Conservation (phyloP, 2,113 vertebrate species). For the Merops nubicus region DNA sequence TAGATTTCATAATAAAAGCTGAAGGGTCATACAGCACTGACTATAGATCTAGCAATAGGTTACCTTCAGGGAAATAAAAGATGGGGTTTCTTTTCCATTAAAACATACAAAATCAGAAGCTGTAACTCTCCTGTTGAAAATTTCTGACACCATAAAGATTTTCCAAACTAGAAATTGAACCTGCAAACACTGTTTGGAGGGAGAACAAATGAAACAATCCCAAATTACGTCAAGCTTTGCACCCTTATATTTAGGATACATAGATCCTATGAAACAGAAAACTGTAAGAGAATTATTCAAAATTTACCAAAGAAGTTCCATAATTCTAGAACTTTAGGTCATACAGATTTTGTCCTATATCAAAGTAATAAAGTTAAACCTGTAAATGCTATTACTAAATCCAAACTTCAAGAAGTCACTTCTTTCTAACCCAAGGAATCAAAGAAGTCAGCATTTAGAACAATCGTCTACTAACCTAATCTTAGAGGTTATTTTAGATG, state of each 20-base stretch:
- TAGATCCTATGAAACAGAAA: background rate
- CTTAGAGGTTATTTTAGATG: background rate
- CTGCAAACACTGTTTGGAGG: background rate
- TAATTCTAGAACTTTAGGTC: background rate
- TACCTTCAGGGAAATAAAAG: background rate
- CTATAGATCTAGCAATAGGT: background rate
- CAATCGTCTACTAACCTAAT: accelerated
- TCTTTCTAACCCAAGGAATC: background rate
- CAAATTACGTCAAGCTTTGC: background rate
- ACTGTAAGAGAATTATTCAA: background rate
- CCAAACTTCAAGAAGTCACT: background rate
- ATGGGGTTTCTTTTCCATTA: background rate
- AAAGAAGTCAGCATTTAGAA: background rate
- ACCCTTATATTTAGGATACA: background rate
- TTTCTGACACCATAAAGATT: conserved; percentile 18
- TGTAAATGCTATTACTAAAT: background rate
- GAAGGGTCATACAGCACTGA: conserved; percentile 3
- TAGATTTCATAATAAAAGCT: conserved; percentile 14
- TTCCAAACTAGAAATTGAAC: conserved; percentile 13
- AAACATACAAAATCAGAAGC: background rate
- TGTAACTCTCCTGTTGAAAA: background rate
- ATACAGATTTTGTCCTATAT: background rate
- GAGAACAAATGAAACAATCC: background rate
- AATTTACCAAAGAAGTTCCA: background rate
- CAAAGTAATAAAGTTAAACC: background rate